Conservation (phyloP, 2,888 invertebrate species). For the Nemotelus nigrinus region DNA sequence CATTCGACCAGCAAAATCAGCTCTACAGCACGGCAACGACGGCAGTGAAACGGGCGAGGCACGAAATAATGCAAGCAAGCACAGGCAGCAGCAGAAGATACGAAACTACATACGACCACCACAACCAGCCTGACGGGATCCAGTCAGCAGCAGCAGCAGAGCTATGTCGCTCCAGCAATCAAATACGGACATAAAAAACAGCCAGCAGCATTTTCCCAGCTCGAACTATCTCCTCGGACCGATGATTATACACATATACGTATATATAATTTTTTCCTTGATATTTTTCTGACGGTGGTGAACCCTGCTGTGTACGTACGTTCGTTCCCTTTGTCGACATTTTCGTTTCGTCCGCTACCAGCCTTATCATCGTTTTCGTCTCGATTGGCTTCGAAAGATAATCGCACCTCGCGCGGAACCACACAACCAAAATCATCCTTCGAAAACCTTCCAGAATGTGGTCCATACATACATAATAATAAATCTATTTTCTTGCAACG, state of each 20-base stretch:
- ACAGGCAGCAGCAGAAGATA: constrained; percentile 1
- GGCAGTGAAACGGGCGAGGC: not conserved
- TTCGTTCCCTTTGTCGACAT: constrained; percentile 2
- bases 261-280: not conserved
- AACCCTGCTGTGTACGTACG: not conserved
- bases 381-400: constrained; percentile 41
- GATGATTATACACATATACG: not conserved
- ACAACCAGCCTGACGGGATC: not conserved
- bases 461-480: not conserved
- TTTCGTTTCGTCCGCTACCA: not conserved
- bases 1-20: constrained; percentile 39
- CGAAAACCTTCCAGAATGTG: not conserved
- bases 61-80: not conserved
- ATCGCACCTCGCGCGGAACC: constrained; percentile 32
- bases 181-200: not conserved
- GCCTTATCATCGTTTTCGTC: constrained; percentile 16
- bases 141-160: not conserved
- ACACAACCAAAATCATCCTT: constrained; percentile 27
- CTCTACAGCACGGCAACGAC: constrained; percentile 7
- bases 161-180: not conserved
- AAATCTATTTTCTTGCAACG: not conserved
- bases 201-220: constrained; percentile 21
- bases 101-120: not conserved
- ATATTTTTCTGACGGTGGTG: not conserved
- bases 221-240: constrained; percentile 32